Base-by-base conservation (phyloP, 2,888 invertebrate genomes). In the Caenorhabditis sulstoni region DNA sequence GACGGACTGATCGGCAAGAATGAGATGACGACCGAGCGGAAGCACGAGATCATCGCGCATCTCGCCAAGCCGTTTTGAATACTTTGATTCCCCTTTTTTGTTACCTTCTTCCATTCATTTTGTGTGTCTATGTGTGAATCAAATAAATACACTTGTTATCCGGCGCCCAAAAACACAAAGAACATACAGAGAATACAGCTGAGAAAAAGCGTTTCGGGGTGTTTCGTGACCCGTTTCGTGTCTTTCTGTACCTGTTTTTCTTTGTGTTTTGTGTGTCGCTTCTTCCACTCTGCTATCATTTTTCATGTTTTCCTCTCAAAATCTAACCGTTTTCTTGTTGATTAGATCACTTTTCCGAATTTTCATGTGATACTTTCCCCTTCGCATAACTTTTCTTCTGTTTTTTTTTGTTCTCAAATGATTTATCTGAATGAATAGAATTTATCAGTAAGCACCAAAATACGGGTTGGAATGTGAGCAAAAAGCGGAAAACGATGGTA, bases 41-140 rank as follows among this genome's bases (percentile, higher is more conserved):
- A 82, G 59, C 50, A 47, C 1, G 86, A 87, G 62, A 88, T 88
- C 23, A 81, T 81, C 57, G 85, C 80, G 35, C 83, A 83, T 50
- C 79, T 85, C 16, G 71, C 77, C 41, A 81, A 79, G 39, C 81
- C 82, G 3, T 81, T 79, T 66, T 81, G 74, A 67, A n/a, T 11
- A 5, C 22, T 1, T 37, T 37, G 4, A 39, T 47, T 47, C 23
- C 29, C 53, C 18, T 37, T 16, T 44, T 7, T 35, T 39, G 37
- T 35, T 50, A 47, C 22, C 29, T 23, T 47, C 11, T 5, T 39
- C 35, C 16, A 14, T 55, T 18, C 55, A n/a, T 4, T 35, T 35
- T 35, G 29, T 29, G 29, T 29, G 29, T 29, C 29, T n/a, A 35
- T 47, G 20, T 49, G 49, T 49, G 49, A 49, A 49, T 12, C 29